Base-by-base conservation (phyloP, 1,140 invertebrate species). In the Rhopalosiphum padi region DNA sequence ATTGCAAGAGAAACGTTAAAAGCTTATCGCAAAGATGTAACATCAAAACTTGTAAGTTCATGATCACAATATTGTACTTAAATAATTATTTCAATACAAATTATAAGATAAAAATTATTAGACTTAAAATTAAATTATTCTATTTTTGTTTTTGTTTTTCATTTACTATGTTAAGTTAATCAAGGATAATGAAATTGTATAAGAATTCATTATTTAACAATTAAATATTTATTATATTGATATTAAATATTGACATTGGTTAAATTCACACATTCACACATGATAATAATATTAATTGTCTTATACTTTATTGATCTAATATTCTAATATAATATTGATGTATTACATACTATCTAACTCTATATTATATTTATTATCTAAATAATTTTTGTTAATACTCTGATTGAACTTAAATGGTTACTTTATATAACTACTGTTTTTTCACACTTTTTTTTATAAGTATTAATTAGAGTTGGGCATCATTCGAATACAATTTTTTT, bases 21-120 rank as follows among this genome's bases (percentile, higher is more conserved):
- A 95, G 96, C 99, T 0, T 97, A 97, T 94, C 96, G 97, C 94
- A 99, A 99, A 95, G 98, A 99, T 96, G 98, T 99, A 1, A 97
- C 98, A 30, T 93, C 94, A 41, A 95, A 95, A 94, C 90, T 95
- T 87, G 94, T 94, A 89, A 94, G 93, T 77, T 4, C 15, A 2
- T 30, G 2, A 77, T 18, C 15, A n/a, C n/a, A 35, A 18, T n/a
- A 25, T 77, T 77, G 15, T 77, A n/a, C 60, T n/a, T n/a, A 5
- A 15, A 77, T 35, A 77, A n/a, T 77, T n/a, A 77, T 77, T 77
- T 77, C 1, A 77, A 77, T 18, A 77, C 15, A 35, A n/a, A 77
- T n/a, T 18, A 21, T 35, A n/a, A 77, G 30, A 22, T 53, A 53
- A 7, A 18, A 77, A 15, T 77, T n/a, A n/a, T 77, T 18, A n/a